Percentiles rank a stretch among this genome's conserved stretches.
Conservation (phyloP, 2,113 vertebrate genomes). For the Antechinus flavipes region DNA sequence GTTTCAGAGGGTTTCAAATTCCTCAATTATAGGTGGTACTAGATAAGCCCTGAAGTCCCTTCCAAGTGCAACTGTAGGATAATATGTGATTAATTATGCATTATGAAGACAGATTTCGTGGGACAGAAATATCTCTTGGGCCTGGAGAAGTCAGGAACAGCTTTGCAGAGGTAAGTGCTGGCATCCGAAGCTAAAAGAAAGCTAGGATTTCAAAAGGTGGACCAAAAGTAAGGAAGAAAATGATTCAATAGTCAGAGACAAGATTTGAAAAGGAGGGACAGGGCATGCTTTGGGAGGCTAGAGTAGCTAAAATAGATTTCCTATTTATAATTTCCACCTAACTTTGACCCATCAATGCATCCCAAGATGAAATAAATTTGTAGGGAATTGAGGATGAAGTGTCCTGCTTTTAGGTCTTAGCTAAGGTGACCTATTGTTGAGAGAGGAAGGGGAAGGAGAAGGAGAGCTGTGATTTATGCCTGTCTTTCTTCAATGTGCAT, state of each 20-base stretch:
- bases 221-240: neutral
- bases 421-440: neutral
- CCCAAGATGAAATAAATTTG: neutral
- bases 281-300: neutral
- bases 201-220: neutral
- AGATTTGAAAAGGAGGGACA: neutral
- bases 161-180: neutral
- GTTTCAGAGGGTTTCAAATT: neutral
- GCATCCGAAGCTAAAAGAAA: neutral
- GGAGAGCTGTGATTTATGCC: neutral
- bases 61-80: neutral
- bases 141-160: neutral
- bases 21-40: neutral
- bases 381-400: neutral
- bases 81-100: neutral
- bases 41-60: neutral
- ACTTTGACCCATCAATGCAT: neutral
- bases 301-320: neutral
- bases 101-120: neutral
- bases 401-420: neutral
- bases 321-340: neutral
- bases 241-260: neutral
- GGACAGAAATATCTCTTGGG: neutral
- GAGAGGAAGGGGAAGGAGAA: neutral
- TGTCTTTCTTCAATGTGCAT: neutral